Conservation (phyloP, 1,140 invertebrate genomes). For the Drosophila leontia region DNA sequence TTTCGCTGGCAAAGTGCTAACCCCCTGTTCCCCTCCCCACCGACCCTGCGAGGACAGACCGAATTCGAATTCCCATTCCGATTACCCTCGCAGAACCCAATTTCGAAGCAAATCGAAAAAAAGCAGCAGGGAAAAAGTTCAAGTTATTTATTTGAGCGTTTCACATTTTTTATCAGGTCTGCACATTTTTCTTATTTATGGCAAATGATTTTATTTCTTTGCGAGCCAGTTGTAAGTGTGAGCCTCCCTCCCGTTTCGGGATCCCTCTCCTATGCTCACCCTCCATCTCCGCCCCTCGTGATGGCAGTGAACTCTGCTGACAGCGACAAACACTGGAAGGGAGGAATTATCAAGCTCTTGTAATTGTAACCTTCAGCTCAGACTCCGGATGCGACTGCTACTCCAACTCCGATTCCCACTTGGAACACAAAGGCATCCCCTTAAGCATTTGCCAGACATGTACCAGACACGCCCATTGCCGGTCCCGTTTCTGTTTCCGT, state of each 20-base stretch:
- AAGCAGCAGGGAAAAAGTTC: conserved; percentile 66
- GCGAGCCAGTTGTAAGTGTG: conserved; percentile 27
- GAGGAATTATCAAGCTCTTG: conserved; percentile 69
- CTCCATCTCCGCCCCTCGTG: conserved; percentile 9
- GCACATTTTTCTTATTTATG: conserved; percentile 80
- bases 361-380: conserved; percentile 71
- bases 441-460: conserved; percentile 67
- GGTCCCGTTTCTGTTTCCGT: conserved; percentile 37
- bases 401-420: conserved; percentile 25
- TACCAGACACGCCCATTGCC: conserved; percentile 61
- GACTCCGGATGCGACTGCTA: conserved; percentile 14
- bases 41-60: conserved; percentile 1
- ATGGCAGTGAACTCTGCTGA: conserved; percentile 64
- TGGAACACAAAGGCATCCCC: conserved; percentile 56
- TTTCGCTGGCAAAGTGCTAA: conserved; percentile 71
- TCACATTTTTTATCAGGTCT: conserved; percentile 78
- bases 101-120: conserved; percentile 50
- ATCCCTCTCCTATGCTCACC: not conserved
- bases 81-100: conserved; percentile 49
- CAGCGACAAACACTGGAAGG: conserved; percentile 66
- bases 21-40: not conserved
- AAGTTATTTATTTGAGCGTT: conserved; percentile 79
- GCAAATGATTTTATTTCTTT: conserved; percentile 74
- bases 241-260: not conserved
- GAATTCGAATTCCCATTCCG: conserved; percentile 50